These are phyloP conservation scores for Habrosyne pyritoides DNA, from an alignment of 2,888 invertebrate genomes.

Conservation along the genomic window DNA sequence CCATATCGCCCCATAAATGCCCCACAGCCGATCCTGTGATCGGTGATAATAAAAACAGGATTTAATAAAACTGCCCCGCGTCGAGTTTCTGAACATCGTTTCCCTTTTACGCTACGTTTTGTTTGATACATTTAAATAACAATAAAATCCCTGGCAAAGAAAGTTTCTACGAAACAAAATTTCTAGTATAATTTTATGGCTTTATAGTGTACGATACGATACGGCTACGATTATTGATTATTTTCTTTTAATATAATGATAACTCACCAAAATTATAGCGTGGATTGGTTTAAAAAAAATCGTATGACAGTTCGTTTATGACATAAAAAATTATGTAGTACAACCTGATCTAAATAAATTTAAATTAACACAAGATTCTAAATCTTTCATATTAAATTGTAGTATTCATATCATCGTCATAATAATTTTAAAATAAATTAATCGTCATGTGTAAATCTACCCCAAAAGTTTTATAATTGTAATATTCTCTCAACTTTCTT, in stretches of 20 bases:
- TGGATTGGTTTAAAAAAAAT: too few relatives aligned
- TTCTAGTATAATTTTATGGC: constrained; percentile 18
- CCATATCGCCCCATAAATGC: constrained; percentile 6
- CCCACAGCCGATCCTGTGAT: constrained; percentile 19
- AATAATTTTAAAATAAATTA: neutral
- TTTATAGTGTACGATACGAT: constrained; percentile 15
- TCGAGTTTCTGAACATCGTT: constrained; percentile 40
- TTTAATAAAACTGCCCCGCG: constrained; percentile 35
- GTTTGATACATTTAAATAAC: constrained; percentile 47
- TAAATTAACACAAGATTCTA: too few relatives aligned
- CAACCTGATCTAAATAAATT: too few relatives aligned
- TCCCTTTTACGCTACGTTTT: constrained; percentile 42
- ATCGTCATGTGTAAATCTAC: neutral
- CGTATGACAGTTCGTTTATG: too few relatives aligned
- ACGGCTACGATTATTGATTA: neutral
- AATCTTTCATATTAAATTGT: too few relatives aligned
- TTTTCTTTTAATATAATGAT: too few relatives aligned
- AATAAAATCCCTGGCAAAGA: constrained; percentile 35
- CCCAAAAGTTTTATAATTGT: constrained; percentile 21
- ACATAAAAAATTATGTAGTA: too few relatives aligned
- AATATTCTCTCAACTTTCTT: constrained; percentile 9
- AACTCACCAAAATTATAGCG: too few relatives aligned
- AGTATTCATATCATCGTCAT: neutral
- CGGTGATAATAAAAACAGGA: constrained; percentile 32
- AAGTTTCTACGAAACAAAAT: constrained; percentile 22